Evolutionary conservation across 1,140 invertebrate genomes (phyloP).

Genomic region (Bombus confusus): DNA sequence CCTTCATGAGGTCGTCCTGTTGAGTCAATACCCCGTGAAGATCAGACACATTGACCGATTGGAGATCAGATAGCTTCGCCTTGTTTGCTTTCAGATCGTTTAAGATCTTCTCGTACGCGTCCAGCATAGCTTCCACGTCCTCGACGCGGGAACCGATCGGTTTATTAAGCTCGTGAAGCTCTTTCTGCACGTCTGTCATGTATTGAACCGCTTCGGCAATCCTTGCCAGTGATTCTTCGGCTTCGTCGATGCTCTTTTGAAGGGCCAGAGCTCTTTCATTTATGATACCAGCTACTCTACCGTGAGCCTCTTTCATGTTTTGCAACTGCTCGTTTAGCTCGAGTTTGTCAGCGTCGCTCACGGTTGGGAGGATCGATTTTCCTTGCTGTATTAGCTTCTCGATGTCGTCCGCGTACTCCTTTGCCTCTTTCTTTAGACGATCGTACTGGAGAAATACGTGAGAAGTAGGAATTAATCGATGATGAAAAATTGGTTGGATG

Average conservation of each 20-base stretch:
- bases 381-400: conserved; percentile 89
- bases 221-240: conserved; percentile 89
- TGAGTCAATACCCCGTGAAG: conserved; percentile 90
- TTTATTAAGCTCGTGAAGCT: conserved; percentile 91
- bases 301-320: conserved; percentile 89
- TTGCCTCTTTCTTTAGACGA: conserved; percentile 89
- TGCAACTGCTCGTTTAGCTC: conserved; percentile 90
- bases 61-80: conserved; percentile 89
- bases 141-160: conserved; percentile 93
- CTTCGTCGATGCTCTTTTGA: conserved; percentile 89
- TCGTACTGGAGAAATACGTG: conserved; percentile 84
- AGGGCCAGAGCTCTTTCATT: conserved; percentile 89
- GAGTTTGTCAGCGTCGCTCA: conserved; percentile 93
- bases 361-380: conserved; percentile 89
- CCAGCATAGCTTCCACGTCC: conserved; percentile 90
- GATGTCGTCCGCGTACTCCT: conserved; percentile 87
- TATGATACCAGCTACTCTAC: conserved; percentile 88
- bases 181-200: conserved; percentile 90
- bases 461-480: background rate
- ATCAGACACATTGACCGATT: conserved; percentile 88
- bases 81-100: conserved; percentile 92
- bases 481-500: too few relatives aligned
- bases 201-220: conserved; percentile 91
- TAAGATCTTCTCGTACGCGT: conserved; percentile 90
- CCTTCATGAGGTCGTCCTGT: conserved; percentile 91